Base-by-base conservation (phyloP, 2,888 invertebrate species). In the Choreutis nemorana region DNA sequence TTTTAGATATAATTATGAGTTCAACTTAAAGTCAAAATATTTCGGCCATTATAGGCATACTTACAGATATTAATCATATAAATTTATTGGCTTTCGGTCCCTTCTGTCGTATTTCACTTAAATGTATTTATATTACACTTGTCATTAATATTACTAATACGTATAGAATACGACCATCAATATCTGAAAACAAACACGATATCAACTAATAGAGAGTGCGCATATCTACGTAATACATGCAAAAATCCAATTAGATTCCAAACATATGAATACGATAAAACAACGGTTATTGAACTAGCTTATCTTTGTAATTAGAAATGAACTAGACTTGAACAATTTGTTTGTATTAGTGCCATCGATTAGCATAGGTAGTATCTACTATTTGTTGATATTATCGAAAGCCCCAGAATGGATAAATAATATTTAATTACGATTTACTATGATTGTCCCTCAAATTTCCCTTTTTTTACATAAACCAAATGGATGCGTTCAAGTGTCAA, bases 181-280 rank as follows among this genome's bases (percentile, higher is more conserved):
- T 77, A 77, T 77, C 73, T 41, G 41, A 66, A 67, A 66, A 66
- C 59, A 73, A 75, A 77, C 73, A 77, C 59, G 73, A 77, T 75
- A 77, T 67, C 73, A 64, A 65, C 63, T 60, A 72, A 72, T 75
- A 71, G 68, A 68, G 67, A 75, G 68, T 72, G 54, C 63, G 59
- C 67, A 72, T 72, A 77, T 73, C 66, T 66, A 72, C n/a, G n/a
- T n/a, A n/a, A n/a, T n/a, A n/a, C 72, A 77, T 73, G 77, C 71
- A 56, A 77, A 77, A 75, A 73, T 70, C 73, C 75, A 77, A 77
- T 78, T 78, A 78, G 72, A 78, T 72, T 75, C 71, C 53, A 60
- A 70, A 73, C 72, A 65, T 60, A 73, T 59, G 66, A 65, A 71
- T 73, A 63, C 70, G 78, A 78, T 77, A 78, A 75, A 71, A 56